These are phyloP conservation scores for Maconellicoccus hirsutus DNA, from an alignment of 1,140 invertebrate species.

Conservation along the genomic window DNA sequence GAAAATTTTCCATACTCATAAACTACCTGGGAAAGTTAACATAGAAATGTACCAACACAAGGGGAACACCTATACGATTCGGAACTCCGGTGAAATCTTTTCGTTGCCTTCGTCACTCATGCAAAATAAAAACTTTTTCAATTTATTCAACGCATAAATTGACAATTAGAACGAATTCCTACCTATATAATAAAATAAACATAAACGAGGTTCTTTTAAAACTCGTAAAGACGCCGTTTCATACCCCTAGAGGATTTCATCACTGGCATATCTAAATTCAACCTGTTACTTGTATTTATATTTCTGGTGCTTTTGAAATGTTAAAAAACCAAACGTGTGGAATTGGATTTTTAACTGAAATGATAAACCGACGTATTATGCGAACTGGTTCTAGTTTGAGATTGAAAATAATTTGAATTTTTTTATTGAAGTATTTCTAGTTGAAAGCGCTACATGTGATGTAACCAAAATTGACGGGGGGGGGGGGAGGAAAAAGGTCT, in stretches of 20 bases:
- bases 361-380: too few relatives aligned
- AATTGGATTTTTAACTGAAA: too few relatives aligned
- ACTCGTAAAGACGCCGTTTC: background rate
- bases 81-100: background rate
- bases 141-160: background rate
- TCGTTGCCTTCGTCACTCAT: background rate
- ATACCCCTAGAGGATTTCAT: background rate
- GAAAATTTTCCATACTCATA: too few relatives aligned
- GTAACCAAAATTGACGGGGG: too few relatives aligned
- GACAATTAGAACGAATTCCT: background rate
- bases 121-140: background rate
- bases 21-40: too few relatives aligned
- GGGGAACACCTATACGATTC: too few relatives aligned
- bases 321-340: background rate
- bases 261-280: background rate
- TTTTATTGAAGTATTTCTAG: too few relatives aligned
- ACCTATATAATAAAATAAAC: constrained; percentile 1
- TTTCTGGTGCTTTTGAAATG: background rate
- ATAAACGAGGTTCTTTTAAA: background rate
- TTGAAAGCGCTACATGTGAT: too few relatives aligned
- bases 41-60: too few relatives aligned
- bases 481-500: too few relatives aligned
- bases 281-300: background rate
- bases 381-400: too few relatives aligned
- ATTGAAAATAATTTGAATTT: too few relatives aligned